Conservation (phyloP, 2,888 invertebrate genomes). For the Temnothorax ravouxi region DNA sequence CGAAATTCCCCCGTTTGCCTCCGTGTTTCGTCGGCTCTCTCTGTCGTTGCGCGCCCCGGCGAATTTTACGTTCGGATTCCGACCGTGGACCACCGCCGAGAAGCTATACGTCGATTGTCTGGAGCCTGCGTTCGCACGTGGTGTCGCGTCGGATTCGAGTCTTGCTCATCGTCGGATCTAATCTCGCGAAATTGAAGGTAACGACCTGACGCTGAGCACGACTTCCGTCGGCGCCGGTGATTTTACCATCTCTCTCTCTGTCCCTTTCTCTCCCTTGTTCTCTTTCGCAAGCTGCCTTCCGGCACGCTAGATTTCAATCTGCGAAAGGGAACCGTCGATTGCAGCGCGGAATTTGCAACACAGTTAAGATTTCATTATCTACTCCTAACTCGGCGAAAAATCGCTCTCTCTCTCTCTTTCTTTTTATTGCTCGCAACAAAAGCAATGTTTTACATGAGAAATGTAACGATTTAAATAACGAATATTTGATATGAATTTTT, state of each 20-base stretch:
- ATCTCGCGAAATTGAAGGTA: constrained; percentile 56
- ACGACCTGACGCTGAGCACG: constrained; percentile 31
- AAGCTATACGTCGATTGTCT: constrained; percentile 17
- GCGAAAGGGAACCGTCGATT: constrained; percentile 29
- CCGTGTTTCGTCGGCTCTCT: constrained; percentile 26
- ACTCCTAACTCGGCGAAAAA: neutral
- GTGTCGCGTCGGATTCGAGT: constrained; percentile 11
- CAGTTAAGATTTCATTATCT: constrained; percentile 9
- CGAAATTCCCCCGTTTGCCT: constrained; percentile 53
- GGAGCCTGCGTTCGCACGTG: constrained; percentile 19
- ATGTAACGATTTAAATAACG: neutral
- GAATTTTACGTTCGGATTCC: constrained; percentile 40
- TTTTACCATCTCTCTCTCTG: constrained; percentile 1
- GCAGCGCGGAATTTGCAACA: neutral
- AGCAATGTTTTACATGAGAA: neutral
- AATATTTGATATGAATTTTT: neutral
- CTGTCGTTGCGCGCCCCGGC: neutral
- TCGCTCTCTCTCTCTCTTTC: no score
- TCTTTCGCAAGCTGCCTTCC: neutral
- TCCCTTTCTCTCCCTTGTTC: neutral
- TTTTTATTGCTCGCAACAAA: neutral
- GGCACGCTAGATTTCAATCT: constrained; percentile 18
- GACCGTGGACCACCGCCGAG: neutral
- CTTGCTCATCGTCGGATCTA: constrained; percentile 53
- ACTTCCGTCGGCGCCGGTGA: constrained; percentile 28